These are phyloP conservation scores for Drosophila leontia DNA, from an alignment of 1,140 invertebrate species.

Conservation along the genomic window DNA sequence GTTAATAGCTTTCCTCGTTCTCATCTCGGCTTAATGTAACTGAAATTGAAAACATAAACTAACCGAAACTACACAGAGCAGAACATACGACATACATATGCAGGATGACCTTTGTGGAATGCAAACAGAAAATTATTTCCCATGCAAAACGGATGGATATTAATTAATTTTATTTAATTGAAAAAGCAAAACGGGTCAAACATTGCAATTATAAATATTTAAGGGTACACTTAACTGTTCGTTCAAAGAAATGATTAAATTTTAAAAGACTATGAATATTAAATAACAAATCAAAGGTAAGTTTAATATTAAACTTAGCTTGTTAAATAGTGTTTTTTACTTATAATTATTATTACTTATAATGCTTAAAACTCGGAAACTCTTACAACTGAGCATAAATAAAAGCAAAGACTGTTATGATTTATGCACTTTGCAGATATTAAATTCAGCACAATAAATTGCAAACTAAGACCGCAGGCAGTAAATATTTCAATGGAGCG, in stretches of 20 bases:
- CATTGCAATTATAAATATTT: constrained; percentile 10
- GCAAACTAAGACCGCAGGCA: neutral
- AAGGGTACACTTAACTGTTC: neutral
- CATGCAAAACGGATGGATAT: constrained; percentile 9
- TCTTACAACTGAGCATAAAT: neutral
- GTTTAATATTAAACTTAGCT: neutral
- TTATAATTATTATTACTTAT: neutral
- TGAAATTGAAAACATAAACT: constrained; percentile 56
- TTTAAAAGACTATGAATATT: neutral
- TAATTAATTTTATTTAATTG: constrained; percentile 35
- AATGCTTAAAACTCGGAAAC: neutral
- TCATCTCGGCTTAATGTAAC: constrained; percentile 35
- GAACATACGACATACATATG: neutral
- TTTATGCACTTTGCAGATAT: constrained; percentile 1
- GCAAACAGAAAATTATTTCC: constrained; percentile 18
- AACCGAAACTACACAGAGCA: neutral
- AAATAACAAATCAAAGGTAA: neutral
- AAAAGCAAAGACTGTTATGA: neutral
- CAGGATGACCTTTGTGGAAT: neutral
- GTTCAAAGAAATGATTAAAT: neutral
- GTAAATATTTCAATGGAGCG: constrained; percentile 10
- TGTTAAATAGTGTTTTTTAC: neutral
- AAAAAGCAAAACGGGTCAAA: neutral
- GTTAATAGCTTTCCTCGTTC: constrained; percentile 44
- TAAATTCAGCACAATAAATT: constrained; percentile 26